Evolutionary conservation across 2,888 invertebrate species (phyloP), one percentile per base, ranked within the genome.

Genomic region (Cerceris ruficornis): DNA sequence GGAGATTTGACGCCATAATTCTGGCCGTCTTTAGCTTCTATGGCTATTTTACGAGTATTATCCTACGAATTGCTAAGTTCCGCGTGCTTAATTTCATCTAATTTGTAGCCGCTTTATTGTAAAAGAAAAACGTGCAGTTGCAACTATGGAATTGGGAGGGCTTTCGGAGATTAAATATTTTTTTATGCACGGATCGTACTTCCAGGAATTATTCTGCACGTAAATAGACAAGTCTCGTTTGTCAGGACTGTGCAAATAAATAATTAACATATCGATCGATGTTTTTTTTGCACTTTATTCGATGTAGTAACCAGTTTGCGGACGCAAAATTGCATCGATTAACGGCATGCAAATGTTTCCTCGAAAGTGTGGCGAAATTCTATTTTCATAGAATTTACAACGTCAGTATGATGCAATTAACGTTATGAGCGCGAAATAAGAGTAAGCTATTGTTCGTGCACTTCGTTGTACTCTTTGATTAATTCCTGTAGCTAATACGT

Each of bases 341-440:
- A 86, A 67, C 76, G 49, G 67, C 80, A 85, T 80, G 83, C 81
- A 75, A 84, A 81, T 80, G 61, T 55, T 79, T 81, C 71, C 75
- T 65, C 59, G 65, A 62, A 60, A 66, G 69, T 64, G 64, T 70
- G 62, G 58, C 62, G 39, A 67, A 50, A 67, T 15, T 28, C 62
- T 8, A 39, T 50, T 62, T 64, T 41, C 64, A 42, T 43, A 59
- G 69, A 69, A 77, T 77, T 80, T 73, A 73, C 50, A 55, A 70
- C 43, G 46, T 15, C 55, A n/a, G 28, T 14, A n/a, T 43, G 17
- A 57, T 46, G 49, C 65, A 65, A 78, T 75, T 75, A 77, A 70
- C 52, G 41, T 39, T 60, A 62, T 58, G 41, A 65, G 60, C 8
- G 70, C 54, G 73, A 68, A 72, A 59, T 76, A 72, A 72, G 57